Evolutionary conservation across 2,797 vertebrate species (phyloP).

Genomic region (Spea hammondii): DNA sequence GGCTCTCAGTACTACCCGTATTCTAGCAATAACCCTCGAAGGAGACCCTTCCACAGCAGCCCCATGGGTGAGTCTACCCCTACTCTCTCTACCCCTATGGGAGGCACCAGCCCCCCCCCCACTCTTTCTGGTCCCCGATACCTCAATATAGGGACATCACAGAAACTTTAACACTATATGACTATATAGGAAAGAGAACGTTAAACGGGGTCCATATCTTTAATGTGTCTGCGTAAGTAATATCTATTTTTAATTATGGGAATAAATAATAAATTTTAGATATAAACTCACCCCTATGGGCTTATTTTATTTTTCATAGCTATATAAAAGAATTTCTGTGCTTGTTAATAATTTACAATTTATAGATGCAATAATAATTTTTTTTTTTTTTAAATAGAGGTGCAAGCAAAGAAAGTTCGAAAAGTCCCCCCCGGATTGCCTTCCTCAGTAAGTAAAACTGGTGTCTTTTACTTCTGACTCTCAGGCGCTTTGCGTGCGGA

Average conservation of each 20-base stretch:
- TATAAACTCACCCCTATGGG: too few relatives aligned
- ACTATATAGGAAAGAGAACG: too few relatives aligned
- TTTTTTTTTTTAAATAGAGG: conserved; percentile 68
- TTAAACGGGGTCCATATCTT: too few relatives aligned
- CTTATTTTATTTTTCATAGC: too few relatives aligned
- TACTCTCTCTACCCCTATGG: neutral
- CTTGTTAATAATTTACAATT: neutral
- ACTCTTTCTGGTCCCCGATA: neutral
- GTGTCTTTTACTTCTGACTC: neutral
- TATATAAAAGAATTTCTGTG: too few relatives aligned
- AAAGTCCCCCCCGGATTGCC: conserved; percentile 96
- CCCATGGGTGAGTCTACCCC: conserved; percentile 80
- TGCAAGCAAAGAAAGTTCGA: conserved; percentile 93
- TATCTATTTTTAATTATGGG: neutral
- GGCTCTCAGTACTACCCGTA: conserved; percentile 92
- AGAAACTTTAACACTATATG: too few relatives aligned
- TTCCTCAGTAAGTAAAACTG: conserved; percentile 87
- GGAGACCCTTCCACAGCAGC: conserved; percentile 84
- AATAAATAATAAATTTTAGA: too few relatives aligned
- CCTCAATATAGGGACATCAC: too few relatives aligned
- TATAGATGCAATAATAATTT: conserved; percentile 12
- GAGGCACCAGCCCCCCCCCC: neutral
- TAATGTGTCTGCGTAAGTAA: too few relatives aligned
- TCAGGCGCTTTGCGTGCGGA: too few relatives aligned
- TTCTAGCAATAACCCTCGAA: conserved; percentile 83